Conservation (phyloP, 2,113 vertebrate species). For the Hippocampus abdominalis region DNA sequence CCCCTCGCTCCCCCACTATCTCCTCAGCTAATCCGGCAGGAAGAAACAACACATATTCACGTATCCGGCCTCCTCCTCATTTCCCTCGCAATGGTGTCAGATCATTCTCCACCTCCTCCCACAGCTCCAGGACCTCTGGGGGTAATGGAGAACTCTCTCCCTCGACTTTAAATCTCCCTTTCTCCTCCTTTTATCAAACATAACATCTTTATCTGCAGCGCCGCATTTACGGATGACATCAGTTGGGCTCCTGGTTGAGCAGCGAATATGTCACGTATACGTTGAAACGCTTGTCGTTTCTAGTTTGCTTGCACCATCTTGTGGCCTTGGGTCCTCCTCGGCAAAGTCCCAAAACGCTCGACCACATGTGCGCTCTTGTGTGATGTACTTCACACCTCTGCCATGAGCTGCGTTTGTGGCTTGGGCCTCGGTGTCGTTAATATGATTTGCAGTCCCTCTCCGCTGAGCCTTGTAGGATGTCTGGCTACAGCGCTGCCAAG, state of each 20-base stretch:
- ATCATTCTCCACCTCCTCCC: constrained; percentile 48
- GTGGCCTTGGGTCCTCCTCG: not conserved
- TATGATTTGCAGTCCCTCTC: constrained; percentile 48
- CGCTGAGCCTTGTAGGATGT: constrained; percentile 32
- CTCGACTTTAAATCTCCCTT: constrained; percentile 10
- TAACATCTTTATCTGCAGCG: not conserved
- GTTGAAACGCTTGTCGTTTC: constrained; percentile 11
- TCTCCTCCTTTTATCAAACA: constrained; percentile 12
- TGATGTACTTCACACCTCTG: constrained; percentile 40
- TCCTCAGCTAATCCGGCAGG: constrained; percentile 44
- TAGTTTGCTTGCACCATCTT: not conserved
- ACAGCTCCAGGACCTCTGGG: constrained; percentile 48
- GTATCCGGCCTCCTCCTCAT: constrained; percentile 29
- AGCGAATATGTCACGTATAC: not conserved
- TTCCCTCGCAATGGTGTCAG: constrained; percentile 37
- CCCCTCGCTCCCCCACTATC: constrained; percentile 50
- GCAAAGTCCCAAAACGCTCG: constrained; percentile 18
- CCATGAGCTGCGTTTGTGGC: constrained; percentile 24
- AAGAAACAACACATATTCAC: constrained; percentile 43
- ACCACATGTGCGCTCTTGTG: constrained; percentile 32
- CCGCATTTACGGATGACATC: constrained; percentile 17
- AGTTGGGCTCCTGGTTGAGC: constrained; percentile 17
- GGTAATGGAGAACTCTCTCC: constrained; percentile 58
- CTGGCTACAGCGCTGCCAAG: constrained; percentile 44
- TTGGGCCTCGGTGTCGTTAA: constrained; percentile 45